These are phyloP conservation scores for Prionace glauca DNA, from an alignment of 2,797 vertebrate species.

Conservation along the genomic window DNA sequence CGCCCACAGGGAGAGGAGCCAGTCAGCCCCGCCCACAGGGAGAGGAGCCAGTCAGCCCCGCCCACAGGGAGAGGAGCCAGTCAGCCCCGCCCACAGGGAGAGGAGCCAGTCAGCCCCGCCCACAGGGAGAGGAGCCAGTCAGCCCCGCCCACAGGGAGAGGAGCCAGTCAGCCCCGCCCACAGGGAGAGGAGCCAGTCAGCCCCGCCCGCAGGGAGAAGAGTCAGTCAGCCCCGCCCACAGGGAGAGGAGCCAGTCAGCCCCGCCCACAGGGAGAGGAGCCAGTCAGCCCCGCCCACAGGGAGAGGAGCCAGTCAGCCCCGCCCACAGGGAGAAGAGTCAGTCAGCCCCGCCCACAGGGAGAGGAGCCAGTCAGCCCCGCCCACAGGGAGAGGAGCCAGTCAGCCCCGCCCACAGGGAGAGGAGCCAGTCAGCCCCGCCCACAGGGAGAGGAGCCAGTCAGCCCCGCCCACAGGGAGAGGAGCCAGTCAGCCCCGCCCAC, in stretches of 20 bases:
- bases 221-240: background rate
- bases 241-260: background rate
- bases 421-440: background rate
- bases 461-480: too few species aligned
- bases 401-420: background rate
- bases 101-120: too few species aligned
- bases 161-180: background rate
- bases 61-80: rapidly evolving
- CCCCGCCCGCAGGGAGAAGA: background rate
- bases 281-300: background rate
- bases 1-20: too few species aligned
- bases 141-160: background rate
- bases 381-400: too few species aligned
- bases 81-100: background rate
- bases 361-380: too few species aligned
- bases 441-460: too few species aligned
- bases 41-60: background rate
- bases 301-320: background rate
- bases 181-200: background rate
- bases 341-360: too few species aligned
- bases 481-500: too few species aligned
- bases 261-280: background rate
- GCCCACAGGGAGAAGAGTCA: too few species aligned
- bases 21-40: background rate
- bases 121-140: too few species aligned